Evolutionary conservation across 1,140 invertebrate genomes (phyloP).

Genomic region (Pemphigus obesinymphae): DNA sequence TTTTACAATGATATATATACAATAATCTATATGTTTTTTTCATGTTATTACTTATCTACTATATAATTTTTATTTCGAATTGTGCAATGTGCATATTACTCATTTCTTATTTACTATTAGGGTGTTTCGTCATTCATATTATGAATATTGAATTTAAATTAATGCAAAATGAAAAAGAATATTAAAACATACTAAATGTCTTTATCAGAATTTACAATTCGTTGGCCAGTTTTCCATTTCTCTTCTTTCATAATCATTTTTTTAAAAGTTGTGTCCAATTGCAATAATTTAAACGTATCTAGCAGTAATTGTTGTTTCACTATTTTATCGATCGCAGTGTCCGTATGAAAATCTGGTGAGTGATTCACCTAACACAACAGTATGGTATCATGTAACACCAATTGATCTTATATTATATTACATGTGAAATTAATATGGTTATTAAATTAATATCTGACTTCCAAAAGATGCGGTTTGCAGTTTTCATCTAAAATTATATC

Average conservation of each 20-base stretch:
- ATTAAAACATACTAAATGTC: not conserved
- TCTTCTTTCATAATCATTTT: slow-evolving; percentile 68
- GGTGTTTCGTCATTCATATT: no score
- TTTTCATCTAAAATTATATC: slow-evolving; percentile 81
- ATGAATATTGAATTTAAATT: no score
- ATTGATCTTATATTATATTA: no score
- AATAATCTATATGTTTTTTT: no score
- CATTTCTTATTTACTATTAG: no score
- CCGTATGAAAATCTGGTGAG: slow-evolving; percentile 85
- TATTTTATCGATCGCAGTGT: slow-evolving; percentile 73
- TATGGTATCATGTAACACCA: not conserved
- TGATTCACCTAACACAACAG: slow-evolving; percentile 57
- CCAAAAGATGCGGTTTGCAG: slow-evolving; percentile 77
- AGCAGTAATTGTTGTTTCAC: slow-evolving; percentile 76
- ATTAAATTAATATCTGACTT: slow-evolving; percentile 61
- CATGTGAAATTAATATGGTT: no score
- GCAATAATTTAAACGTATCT: slow-evolving; percentile 78
- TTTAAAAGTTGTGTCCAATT: slow-evolving; percentile 74
- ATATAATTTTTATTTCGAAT: no score
- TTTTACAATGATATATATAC: no score
- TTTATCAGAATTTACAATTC: not conserved
- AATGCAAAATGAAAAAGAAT: not conserved
- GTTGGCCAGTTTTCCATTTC: slow-evolving; percentile 55
- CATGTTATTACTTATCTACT: no score
- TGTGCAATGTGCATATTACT: no score